These are phyloP conservation scores for Hippopotamus amphibius DNA, from an alignment of 2,113 vertebrate genomes.

Conservation along the genomic window DNA sequence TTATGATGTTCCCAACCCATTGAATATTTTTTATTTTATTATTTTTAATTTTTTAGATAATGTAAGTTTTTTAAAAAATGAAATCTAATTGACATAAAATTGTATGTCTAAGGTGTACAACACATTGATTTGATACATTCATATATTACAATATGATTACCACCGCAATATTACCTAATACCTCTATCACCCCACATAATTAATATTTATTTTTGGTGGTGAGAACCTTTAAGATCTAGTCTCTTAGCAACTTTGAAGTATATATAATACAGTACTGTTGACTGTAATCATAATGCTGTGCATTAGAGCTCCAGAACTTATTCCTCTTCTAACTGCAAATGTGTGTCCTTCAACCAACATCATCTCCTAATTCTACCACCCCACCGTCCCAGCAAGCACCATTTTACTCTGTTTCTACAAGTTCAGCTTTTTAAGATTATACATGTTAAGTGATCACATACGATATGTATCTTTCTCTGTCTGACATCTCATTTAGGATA, in stretches of 20 bases:
- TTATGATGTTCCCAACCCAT: background rate
- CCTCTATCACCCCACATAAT: background rate
- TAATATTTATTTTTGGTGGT: background rate
- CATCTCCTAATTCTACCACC: background rate
- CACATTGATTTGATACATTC: background rate
- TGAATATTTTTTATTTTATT: background rate
- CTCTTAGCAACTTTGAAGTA: background rate
- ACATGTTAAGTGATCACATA: background rate
- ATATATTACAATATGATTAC: background rate
- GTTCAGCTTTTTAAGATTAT: background rate
- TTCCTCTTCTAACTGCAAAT: background rate
- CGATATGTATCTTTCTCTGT: background rate
- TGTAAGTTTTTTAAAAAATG: background rate
- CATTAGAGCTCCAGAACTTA: background rate
- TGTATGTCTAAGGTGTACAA: background rate
- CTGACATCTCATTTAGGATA: background rate
- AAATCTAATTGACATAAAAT: background rate
- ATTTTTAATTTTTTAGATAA: background rate
- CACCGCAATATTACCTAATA: background rate
- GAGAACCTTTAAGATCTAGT: background rate
- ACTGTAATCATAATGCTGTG: background rate
- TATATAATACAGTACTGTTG: background rate
- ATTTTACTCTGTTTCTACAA: background rate
- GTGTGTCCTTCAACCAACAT: background rate
- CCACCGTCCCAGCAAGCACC: background rate